Conservation (phyloP, 2,797 vertebrate genomes). For the Acomys russatus region DNA sequence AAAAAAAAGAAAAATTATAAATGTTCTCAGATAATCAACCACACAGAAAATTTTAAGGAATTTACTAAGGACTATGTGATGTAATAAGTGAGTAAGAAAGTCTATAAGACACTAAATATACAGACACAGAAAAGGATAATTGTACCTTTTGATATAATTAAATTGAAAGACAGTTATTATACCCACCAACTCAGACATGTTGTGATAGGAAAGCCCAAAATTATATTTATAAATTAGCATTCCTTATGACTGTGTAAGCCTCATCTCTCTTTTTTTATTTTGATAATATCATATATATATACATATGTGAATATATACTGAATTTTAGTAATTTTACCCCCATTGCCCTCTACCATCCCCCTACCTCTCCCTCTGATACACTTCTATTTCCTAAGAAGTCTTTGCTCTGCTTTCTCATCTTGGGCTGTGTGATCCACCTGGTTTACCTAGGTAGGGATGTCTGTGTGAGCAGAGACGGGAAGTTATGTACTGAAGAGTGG, state of each 20-base stretch:
- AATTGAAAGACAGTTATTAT: not conserved
- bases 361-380: not conserved
- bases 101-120: not conserved
- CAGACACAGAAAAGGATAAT: not conserved
- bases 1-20: not conserved
- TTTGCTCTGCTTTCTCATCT: not conserved
- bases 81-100: not conserved
- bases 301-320: not conserved
- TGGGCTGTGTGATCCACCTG: not conserved
- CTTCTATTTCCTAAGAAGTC: not conserved
- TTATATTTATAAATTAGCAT: not conserved
- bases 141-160: not conserved
- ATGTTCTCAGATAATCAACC: not conserved
- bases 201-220: not conserved
- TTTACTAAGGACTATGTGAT: not conserved
- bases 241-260: not conserved
- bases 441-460: not conserved
- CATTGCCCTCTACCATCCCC: not conserved
- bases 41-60: not conserved
- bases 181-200: too few relatives aligned
- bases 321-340: not conserved
- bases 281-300: not conserved
- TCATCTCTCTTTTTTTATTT: not conserved
- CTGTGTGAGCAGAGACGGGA: not conserved
- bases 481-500: too few relatives aligned